phyloP scores from a whole-genome alignment of 2,113 vertebrate genomes.

The Gopherus evgoodei region DNA sequence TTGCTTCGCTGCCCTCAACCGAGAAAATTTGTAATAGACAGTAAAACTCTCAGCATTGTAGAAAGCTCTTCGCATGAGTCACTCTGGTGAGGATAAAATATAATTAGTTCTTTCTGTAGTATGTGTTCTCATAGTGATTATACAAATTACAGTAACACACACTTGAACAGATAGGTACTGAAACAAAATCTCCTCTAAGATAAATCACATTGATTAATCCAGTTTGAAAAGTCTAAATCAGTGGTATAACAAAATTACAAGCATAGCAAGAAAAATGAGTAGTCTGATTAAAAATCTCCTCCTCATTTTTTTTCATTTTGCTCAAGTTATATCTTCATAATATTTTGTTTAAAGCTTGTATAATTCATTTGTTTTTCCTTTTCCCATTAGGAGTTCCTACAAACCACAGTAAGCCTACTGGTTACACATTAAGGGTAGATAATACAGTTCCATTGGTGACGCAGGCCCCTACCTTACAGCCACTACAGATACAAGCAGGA shows the following conservation, averaged over 20 bases:
- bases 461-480: constrained; percentile 92
- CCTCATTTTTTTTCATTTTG: not conserved
- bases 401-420: constrained; percentile 88
- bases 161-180: not conserved
- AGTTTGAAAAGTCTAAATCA: not conserved
- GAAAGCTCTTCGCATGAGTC: constrained; percentile 6
- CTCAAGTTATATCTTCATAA: not conserved
- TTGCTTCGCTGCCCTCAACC: constrained; percentile 3
- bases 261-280: not conserved
- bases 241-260: not conserved
- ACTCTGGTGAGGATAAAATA: not conserved
- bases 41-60: constrained; percentile 32
- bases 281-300: not conserved
- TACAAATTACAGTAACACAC: constrained; percentile 7
- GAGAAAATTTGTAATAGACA: not conserved
- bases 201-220: not conserved
- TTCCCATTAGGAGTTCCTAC: constrained; percentile 87
- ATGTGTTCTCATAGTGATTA: constrained; percentile 5
- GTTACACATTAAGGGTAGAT: constrained; percentile 93
- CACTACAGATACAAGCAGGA: constrained; percentile 93
- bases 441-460: constrained; percentile 92
- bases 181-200: not conserved
- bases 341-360: constrained; percentile 10
- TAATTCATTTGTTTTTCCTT: not conserved
- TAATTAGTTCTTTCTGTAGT: not conserved